Evolutionary conservation across 2,113 vertebrate genomes (phyloP).

Genomic region (cattle (Bos taurus)): DNA sequence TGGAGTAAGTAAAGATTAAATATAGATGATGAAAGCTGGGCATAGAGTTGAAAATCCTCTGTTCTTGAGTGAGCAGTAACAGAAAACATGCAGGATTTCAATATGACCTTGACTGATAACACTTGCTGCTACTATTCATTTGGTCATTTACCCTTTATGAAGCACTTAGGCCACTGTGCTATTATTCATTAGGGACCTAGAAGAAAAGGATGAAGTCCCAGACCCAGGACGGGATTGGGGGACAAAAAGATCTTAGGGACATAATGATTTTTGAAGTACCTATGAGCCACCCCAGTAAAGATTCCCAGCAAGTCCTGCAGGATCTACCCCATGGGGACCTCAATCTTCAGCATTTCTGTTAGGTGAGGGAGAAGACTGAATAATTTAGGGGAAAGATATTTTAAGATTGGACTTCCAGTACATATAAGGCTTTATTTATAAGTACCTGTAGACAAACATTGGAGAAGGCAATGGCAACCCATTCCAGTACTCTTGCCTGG

Average conservation of each 20-base stretch:
- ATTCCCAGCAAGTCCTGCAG: background rate
- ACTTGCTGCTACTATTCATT: background rate
- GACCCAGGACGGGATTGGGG: background rate
- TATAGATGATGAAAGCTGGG: background rate
- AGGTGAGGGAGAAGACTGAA: background rate
- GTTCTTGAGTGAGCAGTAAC: background rate
- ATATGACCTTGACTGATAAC: background rate
- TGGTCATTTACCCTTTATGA: background rate
- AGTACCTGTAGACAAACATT: background rate
- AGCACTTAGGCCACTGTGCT: background rate
- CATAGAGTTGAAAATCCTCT: background rate
- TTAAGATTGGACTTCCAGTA: background rate
- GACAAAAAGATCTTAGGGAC: background rate
- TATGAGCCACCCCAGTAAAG: background rate
- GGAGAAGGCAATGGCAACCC: too few relatives aligned
- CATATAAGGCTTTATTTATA: background rate
- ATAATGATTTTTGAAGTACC: background rate
- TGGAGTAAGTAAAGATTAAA: background rate
- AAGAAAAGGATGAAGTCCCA: background rate
- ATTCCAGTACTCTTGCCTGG: too few relatives aligned
- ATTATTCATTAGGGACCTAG: background rate
- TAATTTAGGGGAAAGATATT: background rate
- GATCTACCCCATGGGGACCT: background rate
- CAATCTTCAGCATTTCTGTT: background rate
- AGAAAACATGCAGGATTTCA: background rate